A percentile compares a stretch with the other conserved stretches of the same genome.
These are phyloP conservation scores for Polymixis flavicincta DNA, from an alignment of 2,888 invertebrate genomes.

Conservation along the genomic window DNA sequence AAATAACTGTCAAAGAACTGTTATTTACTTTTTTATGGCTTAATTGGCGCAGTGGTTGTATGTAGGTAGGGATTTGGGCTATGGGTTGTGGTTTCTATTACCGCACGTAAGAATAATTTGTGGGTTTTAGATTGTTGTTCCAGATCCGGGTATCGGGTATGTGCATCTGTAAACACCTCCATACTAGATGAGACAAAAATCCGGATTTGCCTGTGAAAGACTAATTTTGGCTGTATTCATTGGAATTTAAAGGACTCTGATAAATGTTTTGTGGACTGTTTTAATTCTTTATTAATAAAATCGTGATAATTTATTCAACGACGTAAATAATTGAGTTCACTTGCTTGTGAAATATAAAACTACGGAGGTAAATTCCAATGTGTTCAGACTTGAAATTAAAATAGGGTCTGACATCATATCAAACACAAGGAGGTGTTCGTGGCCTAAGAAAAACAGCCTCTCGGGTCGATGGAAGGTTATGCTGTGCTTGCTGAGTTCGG, in stretches of 20 bases:
- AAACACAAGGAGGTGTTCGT: neutral
- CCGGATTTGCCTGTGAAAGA: neutral
- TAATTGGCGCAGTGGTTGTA: neutral
- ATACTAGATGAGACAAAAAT: neutral
- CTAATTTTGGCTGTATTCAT: neutral
- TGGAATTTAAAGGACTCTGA: neutral
- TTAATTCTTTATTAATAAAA: conserved; percentile 12
- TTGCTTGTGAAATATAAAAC: conserved; percentile 17
- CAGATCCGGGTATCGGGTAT: neutral
- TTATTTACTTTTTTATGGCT: neutral
- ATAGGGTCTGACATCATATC: neutral
- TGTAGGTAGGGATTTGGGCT: neutral
- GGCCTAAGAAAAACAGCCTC: no score
- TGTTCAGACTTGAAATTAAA: neutral
- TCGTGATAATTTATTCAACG: conserved; percentile 23
- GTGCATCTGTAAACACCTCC: neutral
- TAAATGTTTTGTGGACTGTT: conserved; percentile 25
- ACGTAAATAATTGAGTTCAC: conserved; percentile 24
- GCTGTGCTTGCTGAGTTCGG: neutral
- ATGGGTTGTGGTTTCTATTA: neutral
- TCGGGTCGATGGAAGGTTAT: neutral
- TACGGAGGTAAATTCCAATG: neutral
- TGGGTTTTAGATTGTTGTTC: neutral
- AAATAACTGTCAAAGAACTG: neutral
- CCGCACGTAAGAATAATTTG: neutral